These are phyloP conservation scores for Nettapus auritus DNA, from an alignment of 2,113 vertebrate species.

Conservation along the genomic window DNA sequence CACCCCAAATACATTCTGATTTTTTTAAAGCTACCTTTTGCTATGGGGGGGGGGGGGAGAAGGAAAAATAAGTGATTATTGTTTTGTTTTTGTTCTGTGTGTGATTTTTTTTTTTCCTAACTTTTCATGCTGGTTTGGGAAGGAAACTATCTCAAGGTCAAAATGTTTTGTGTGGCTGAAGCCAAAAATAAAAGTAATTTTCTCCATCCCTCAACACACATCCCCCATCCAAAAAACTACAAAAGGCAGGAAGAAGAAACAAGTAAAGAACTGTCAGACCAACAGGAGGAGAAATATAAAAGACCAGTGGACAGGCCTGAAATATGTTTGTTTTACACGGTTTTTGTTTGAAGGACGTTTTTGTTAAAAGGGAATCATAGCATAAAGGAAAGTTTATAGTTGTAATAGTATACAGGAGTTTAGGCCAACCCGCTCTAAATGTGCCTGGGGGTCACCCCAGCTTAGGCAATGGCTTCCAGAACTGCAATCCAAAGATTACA, in stretches of 20 bases:
- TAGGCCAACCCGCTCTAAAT: constrained; percentile 40
- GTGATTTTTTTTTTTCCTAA: neutral
- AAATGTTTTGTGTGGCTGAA: constrained; percentile 8
- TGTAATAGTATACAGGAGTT: constrained; percentile 27
- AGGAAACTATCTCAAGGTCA: constrained; percentile 25
- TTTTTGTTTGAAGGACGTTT: constrained; percentile 50
- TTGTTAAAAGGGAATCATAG: constrained; percentile 1
- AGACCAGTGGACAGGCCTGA: neutral
- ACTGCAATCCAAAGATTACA: constrained; percentile 22
- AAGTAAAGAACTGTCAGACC: constrained; percentile 15
- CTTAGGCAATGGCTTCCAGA: constrained; percentile 49
- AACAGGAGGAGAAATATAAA: constrained; percentile 32
- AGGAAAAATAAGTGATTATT: neutral
- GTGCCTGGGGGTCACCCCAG: constrained; percentile 50
- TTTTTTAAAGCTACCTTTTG: constrained; percentile 17
- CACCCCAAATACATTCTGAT: neutral
- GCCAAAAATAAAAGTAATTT: constrained; percentile 42
- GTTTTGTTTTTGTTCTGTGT: neutral
- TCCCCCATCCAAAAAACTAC: neutral
- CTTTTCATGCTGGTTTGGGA: constrained; percentile 30
- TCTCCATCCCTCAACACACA: neutral
- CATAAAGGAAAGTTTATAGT: constrained; percentile 55
- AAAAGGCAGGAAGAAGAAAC: neutral
- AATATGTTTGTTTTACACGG: constrained; percentile 20
- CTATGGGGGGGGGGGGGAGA: neutral